Base-by-base conservation (phyloP, 2,888 invertebrate genomes). In the Homarus gammarus region DNA sequence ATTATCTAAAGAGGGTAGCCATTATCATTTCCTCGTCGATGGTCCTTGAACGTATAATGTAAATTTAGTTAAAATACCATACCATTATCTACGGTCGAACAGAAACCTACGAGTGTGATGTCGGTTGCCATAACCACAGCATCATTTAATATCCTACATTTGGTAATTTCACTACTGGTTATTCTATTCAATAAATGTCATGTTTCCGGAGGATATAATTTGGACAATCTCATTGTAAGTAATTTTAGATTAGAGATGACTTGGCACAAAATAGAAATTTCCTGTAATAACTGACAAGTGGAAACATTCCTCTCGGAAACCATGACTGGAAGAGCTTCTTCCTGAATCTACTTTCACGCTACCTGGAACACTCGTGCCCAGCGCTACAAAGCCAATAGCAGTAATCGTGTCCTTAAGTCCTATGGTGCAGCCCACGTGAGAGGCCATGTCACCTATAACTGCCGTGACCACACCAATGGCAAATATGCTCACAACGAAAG, bases 281-380 rank as follows among this genome's bases (percentile, higher is more conserved):
- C 27, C 6, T 27, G 44, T 22, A 64, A 27, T n/a, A 27, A 27
- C 31, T 27, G 31, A 27, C n/a, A 64, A 18, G 61, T n/a, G n/a
- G n/a, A 27, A 64, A 64, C 3, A 64, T 22, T 27, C 27, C 64
- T 64, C 64, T 27, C 2, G 64, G 27, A 64, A 64, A 27, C 64
- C 22, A 18, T 64, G 64, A 64, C 64, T 18, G 64, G 2, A n/a
- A n/a, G 27, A 64, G 27, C 5, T 0, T 10, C 31, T 22, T 27
- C n/a, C 27, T 64, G 6, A 44, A 56, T n/a, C 18, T 72, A n/a
- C 31, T 18, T 15, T 70, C 49, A 77, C 44, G 90, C 93, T 93
- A 94, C 95, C 95, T 94, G 96, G 96, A 75, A 96, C 94, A 93
- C 95, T 95, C 18, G 96, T 96, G 92, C 96, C 96, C 86, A 96